Percentiles rank a stretch among this genome's conserved stretches.
These are phyloP conservation scores for Tragelaphus scriptus DNA, from an alignment of 2,113 vertebrate species.

Conservation along the genomic window DNA sequence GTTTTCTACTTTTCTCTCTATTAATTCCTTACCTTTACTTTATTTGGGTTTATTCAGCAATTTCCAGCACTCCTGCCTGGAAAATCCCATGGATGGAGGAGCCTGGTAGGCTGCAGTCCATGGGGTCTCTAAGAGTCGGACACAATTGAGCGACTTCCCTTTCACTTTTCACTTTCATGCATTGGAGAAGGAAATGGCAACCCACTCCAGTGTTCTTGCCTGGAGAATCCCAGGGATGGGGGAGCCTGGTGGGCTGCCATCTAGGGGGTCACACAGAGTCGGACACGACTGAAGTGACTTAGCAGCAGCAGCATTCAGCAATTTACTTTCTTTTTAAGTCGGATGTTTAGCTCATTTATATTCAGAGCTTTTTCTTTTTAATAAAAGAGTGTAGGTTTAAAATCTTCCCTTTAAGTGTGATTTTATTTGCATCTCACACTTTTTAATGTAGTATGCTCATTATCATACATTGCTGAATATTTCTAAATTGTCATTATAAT, in stretches of 20 bases:
- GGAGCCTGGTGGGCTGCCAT: no score
- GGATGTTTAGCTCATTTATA: neutral
- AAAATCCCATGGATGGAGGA: no score
- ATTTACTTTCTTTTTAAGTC: neutral
- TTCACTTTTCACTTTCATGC: no score
- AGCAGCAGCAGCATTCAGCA: neutral
- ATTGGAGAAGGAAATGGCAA: no score
- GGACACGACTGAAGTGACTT: no score
- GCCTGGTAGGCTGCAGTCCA: no score
- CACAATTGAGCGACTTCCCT: no score
- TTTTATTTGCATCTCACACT: neutral
- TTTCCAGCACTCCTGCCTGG: no score
- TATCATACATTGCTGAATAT: neutral
- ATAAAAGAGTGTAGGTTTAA: neutral
- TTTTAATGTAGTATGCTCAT: constrained; percentile 35
- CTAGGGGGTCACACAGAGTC: no score
- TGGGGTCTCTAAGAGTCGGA: no score
- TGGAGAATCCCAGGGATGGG: no score
- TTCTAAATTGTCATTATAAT: neutral
- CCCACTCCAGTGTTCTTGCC: no score
- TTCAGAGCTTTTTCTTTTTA: neutral
- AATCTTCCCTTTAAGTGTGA: neutral
- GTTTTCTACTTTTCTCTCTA: neutral
- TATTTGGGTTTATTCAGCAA: neutral
- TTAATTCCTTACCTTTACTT: neutral